Conservation (phyloP, 2,113 vertebrate genomes). For the Nematolebias whitei region DNA sequence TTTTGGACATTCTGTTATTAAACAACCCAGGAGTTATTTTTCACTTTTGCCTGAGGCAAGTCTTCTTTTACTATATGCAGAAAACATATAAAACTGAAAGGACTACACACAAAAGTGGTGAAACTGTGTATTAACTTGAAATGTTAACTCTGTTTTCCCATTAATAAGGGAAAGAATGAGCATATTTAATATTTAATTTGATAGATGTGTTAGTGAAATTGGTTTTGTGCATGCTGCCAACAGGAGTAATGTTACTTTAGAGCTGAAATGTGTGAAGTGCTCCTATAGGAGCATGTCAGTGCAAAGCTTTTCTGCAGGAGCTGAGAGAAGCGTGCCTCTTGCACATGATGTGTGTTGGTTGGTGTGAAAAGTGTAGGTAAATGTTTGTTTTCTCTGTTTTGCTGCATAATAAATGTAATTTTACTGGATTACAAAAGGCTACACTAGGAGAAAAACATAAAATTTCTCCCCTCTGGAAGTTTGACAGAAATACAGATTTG, state of each 20-base stretch:
- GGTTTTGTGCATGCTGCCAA: background rate
- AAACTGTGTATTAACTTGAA: too few species aligned
- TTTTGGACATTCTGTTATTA: too few species aligned
- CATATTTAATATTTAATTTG: slow-evolving; percentile 1
- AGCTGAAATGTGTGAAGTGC: background rate
- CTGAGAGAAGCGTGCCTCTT: background rate
- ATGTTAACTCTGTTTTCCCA: too few species aligned
- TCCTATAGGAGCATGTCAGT: slow-evolving; percentile 2
- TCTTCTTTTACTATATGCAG: too few species aligned
- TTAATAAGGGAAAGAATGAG: too few species aligned
- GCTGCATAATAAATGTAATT: too few species aligned
- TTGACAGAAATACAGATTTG: slow-evolving; percentile 9
- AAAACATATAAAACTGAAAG: too few species aligned
- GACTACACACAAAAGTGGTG: too few species aligned
- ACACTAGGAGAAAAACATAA: background rate
- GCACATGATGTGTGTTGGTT: background rate
- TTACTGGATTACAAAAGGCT: slow-evolving; percentile 3
- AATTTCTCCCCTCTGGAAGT: slow-evolving; percentile 3
- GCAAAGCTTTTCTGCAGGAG: background rate
- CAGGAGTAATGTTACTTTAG: background rate
- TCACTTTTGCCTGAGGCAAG: too few species aligned
- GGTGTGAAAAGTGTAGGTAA: background rate
- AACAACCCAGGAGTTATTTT: too few species aligned
- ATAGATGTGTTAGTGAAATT: background rate
- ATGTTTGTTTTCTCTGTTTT: too few species aligned